Conservation (phyloP, 92 coral and sea anemone genomes). For the Montipora capitata region DNA sequence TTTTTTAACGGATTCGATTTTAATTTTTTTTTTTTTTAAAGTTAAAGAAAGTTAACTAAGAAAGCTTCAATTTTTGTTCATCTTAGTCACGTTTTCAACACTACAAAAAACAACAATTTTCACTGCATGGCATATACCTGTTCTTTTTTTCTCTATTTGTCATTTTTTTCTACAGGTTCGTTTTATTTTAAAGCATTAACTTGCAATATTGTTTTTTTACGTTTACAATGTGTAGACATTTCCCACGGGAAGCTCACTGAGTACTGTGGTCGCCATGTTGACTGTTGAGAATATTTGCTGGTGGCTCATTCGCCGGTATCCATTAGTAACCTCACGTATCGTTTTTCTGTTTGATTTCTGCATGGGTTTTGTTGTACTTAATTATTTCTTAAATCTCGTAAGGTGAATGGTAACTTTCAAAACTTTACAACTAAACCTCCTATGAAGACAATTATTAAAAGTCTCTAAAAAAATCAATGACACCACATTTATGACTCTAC, state of each 20-base stretch:
- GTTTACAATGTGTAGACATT: not conserved
- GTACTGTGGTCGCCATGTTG: not conserved
- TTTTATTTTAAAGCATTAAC: not conserved
- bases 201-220: not conserved
- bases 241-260: conserved; percentile 58
- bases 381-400: not conserved
- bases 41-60: too few relatives aligned
- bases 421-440: not conserved
- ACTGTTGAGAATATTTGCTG: conserved; percentile 3
- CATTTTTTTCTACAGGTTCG: conserved; percentile 4
- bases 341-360: not conserved
- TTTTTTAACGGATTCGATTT: not conserved
- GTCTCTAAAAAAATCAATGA: too few relatives aligned
- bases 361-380: not conserved
- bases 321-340: not conserved
- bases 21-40: too few relatives aligned
- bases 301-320: conserved; percentile 30
- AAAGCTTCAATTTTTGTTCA: too few relatives aligned
- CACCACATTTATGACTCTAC: too few relatives aligned
- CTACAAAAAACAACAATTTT: not conserved
- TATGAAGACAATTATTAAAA: too few relatives aligned
- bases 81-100: not conserved
- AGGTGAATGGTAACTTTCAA: not conserved
- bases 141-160: not conserved
- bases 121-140: not conserved